Percentiles rank a stretch among this genome's conserved stretches.
Conservation (phyloP, 2,797 vertebrate genomes). For the Orestias chungarensis region DNA sequence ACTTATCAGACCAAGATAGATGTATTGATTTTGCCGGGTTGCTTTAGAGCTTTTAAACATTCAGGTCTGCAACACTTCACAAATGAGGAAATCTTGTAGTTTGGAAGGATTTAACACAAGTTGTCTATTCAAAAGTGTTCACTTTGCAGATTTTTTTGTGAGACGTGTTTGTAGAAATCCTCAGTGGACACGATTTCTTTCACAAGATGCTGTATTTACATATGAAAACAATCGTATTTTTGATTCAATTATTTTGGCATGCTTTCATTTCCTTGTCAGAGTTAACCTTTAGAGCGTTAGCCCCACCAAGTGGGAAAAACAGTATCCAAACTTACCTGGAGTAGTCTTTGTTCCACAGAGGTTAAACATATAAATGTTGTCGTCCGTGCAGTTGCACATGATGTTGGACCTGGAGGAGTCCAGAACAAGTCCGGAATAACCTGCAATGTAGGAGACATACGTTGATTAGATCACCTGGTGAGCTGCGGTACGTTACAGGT, state of each 20-base stretch:
- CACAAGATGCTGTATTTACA: background rate
- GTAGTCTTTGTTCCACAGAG: conserved; percentile 84
- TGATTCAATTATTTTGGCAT: background rate
- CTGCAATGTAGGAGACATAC: conserved; percentile 67
- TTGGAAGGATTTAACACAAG: background rate
- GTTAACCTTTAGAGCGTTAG: conserved; percentile 5
- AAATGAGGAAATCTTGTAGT: background rate
- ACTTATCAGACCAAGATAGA: too few relatives aligned
- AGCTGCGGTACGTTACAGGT: background rate
- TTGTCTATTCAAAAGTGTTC: too few relatives aligned
- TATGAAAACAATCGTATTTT: background rate
- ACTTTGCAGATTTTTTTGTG: background rate
- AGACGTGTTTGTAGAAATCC: background rate
- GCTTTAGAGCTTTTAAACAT: background rate
- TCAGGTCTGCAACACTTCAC: background rate
- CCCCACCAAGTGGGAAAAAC: conserved; percentile 64
- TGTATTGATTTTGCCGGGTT: too few relatives aligned
- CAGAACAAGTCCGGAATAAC: conserved; percentile 91
- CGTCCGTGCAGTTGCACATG: conserved; percentile 95
- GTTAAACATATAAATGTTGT: conserved; percentile 95
- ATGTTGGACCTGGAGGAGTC: conserved; percentile 88
- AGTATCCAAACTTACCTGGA: conserved; percentile 83
- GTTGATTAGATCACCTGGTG: background rate
- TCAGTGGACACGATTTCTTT: background rate
- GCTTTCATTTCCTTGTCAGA: accelerated